A percentile compares a stretch with the other conserved stretches of the same genome.
These are phyloP conservation scores for Poeciliopsis prolifica DNA, from an alignment of 2,113 vertebrate genomes.

Conservation along the genomic window DNA sequence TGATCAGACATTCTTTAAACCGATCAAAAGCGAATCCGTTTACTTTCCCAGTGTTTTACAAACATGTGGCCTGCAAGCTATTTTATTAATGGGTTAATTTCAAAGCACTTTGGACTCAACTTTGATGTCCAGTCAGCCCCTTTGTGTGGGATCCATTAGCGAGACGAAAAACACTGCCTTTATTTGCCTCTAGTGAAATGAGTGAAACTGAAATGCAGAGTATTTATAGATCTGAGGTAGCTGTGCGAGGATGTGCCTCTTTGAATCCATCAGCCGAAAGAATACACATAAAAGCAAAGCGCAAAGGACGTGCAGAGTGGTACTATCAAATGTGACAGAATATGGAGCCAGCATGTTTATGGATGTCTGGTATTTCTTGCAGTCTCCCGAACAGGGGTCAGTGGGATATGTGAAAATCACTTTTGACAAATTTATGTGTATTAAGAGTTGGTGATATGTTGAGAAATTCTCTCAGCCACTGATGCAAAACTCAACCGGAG, in stretches of 20 bases:
- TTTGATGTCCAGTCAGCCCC: conserved; percentile 56
- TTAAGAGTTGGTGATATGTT: not conserved
- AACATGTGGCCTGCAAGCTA: conserved; percentile 9
- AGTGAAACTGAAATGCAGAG: conserved; percentile 48
- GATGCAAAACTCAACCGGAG: too few species aligned
- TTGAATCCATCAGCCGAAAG: conserved; percentile 25
- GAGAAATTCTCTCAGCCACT: too few species aligned
- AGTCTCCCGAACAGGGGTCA: conserved; percentile 4
- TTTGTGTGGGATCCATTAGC: conserved; percentile 57
- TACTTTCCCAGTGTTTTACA: not conserved
- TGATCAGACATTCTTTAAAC: not conserved
- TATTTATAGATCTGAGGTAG: conserved; percentile 54
- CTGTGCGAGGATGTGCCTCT: conserved; percentile 19
- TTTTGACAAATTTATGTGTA: not conserved
- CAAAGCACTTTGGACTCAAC: conserved; percentile 42
- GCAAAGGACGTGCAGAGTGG: conserved; percentile 2
- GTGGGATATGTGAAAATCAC: not conserved
- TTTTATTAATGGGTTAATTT: conserved; percentile 54
- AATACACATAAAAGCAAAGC: conserved; percentile 26
- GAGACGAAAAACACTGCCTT: conserved; percentile 29
- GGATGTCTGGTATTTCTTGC: not conserved
- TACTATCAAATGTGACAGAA: conserved; percentile 14
- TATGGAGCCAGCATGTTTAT: conserved; percentile 15
- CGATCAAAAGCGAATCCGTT: not conserved
- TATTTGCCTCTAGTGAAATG: conserved; percentile 48